A percentile compares a stretch with the other conserved stretches of the same genome.
Conservation (phyloP, 2,888 invertebrate genomes). For the Eupithecia subfuscata region DNA sequence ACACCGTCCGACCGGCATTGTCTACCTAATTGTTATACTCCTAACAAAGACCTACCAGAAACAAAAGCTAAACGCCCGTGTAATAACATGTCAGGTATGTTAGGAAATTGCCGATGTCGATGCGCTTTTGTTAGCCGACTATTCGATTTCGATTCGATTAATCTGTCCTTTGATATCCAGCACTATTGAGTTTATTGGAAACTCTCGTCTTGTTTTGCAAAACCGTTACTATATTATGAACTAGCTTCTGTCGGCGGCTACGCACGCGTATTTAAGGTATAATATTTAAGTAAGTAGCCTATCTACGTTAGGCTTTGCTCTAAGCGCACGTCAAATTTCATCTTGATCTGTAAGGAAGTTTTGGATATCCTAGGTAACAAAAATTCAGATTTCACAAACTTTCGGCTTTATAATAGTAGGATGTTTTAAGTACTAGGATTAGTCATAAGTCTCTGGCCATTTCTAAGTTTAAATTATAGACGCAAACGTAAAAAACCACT, state of each 20-base stretch:
- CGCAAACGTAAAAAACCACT: neutral
- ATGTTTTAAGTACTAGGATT: neutral
- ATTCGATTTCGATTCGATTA: slow-evolving; percentile 46
- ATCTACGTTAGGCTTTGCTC: too few relatives aligned
- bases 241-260: too few relatives aligned
- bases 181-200: slow-evolving; percentile 10
- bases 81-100: slow-evolving; percentile 81
- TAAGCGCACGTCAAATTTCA: too few relatives aligned
- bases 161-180: slow-evolving; percentile 36
- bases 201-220: neutral
- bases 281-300: too few relatives aligned
- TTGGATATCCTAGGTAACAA: too few relatives aligned
- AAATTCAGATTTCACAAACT: too few relatives aligned
- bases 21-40: slow-evolving; percentile 79
- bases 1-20: slow-evolving; percentile 70
- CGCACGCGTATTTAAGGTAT: too few relatives aligned
- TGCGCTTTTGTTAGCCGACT: slow-evolving; percentile 63
- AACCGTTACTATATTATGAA: neutral
- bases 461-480: neutral
- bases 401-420: too few relatives aligned
- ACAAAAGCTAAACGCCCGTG: slow-evolving; percentile 79
- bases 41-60: slow-evolving; percentile 76
- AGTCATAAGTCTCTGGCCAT: neutral
- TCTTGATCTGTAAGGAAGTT: too few relatives aligned
- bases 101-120: slow-evolving; percentile 77